Evolutionary conservation across 2,113 vertebrate species (phyloP).

Genomic region (Puntigrus tetrazona): DNA sequence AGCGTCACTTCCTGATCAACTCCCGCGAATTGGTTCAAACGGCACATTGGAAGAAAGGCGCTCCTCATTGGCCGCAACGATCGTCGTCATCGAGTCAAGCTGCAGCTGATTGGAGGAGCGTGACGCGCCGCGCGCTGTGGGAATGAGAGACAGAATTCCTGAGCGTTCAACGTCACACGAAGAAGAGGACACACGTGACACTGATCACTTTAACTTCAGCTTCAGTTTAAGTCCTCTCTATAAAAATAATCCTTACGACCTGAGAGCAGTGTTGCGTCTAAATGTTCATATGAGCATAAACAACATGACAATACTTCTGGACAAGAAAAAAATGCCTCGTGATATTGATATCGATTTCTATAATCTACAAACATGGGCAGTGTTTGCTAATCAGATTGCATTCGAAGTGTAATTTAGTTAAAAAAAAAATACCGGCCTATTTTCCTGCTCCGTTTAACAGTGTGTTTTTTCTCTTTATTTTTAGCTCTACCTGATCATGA

Average conservation of each 20-base stretch:
- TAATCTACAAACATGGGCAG: background rate
- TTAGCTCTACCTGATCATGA: background rate
- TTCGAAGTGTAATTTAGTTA: too few relatives aligned
- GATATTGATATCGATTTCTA: background rate
- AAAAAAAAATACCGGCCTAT: background rate
- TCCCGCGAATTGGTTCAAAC: constrained; percentile 79
- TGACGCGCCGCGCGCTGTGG: background rate
- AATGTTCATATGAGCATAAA: background rate
- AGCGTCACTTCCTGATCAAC: constrained; percentile 57
- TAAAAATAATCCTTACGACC: background rate
- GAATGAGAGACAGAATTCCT: background rate
- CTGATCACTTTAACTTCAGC: background rate
- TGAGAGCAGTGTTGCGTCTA: background rate
- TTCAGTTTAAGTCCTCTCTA: background rate
- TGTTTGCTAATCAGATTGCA: background rate
- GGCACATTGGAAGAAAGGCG: constrained; percentile 49
- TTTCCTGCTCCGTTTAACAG: background rate
- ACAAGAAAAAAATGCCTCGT: background rate
- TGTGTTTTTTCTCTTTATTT: background rate
- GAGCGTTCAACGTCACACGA: background rate
- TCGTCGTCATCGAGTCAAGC: constrained; percentile 53
- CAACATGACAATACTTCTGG: background rate
- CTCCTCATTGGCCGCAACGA: constrained; percentile 62
- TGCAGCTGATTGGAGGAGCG: constrained; percentile 58
- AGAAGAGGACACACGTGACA: background rate